These are phyloP conservation scores for Disparrhopalites patrizii DNA, from an alignment of 2,888 invertebrate genomes.

Conservation along the genomic window DNA sequence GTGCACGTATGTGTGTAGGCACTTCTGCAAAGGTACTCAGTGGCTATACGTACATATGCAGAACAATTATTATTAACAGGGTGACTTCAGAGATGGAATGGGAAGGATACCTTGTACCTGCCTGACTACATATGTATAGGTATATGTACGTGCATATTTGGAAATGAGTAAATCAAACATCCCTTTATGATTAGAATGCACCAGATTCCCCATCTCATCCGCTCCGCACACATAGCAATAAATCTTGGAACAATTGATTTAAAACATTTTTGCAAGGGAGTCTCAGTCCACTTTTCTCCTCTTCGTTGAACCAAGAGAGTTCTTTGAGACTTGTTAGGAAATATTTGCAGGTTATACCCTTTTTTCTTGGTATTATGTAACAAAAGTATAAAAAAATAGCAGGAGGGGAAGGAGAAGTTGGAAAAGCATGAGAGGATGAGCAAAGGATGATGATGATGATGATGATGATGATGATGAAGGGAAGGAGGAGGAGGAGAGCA, in stretches of 20 bases:
- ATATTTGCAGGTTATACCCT: too few relatives aligned
- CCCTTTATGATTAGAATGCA: not conserved
- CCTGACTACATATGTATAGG: too few relatives aligned
- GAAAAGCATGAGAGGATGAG: not conserved
- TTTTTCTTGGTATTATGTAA: too few relatives aligned
- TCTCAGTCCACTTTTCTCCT: not conserved
- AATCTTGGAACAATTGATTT: constrained; percentile 3
- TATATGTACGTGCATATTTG: not conserved
- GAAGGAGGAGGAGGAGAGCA: too few relatives aligned
- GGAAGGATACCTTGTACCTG: too few relatives aligned
- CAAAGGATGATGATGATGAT: too few relatives aligned
- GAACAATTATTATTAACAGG: too few relatives aligned
- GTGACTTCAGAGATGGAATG: too few relatives aligned
- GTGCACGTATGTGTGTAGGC: not conserved
- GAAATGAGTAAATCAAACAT: constrained; percentile 1
- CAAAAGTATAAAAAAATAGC: not conserved
- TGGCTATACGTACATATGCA: too few relatives aligned
- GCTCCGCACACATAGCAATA: not conserved
- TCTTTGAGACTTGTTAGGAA: not conserved
- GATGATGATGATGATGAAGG: too few relatives aligned
- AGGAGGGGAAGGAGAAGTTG: constrained; percentile 4
- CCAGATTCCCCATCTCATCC: not conserved
- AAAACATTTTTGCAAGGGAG: not conserved
- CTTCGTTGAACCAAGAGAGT: not conserved
- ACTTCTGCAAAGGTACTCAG: too few relatives aligned